These are phyloP conservation scores for Stomatorhinus walkeri DNA, from an alignment of 2,797 vertebrate genomes.

Conservation along the genomic window DNA sequence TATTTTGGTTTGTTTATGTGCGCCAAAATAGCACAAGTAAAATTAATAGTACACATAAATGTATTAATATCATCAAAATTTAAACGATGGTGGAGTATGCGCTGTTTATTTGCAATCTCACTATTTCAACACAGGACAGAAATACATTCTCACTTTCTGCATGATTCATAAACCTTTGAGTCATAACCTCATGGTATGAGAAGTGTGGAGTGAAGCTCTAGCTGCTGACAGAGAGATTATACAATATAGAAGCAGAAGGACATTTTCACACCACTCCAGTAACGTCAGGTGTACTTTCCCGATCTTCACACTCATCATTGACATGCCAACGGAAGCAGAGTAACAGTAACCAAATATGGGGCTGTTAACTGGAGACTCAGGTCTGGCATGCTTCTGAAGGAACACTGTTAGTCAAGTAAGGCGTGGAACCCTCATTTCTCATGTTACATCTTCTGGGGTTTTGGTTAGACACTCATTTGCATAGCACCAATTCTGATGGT, in stretches of 20 bases:
- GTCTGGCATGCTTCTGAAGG: neutral
- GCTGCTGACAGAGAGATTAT: neutral
- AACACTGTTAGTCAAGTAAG: no score
- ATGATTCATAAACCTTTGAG: neutral
- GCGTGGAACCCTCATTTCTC: neutral
- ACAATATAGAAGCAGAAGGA: neutral
- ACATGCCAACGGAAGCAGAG: neutral
- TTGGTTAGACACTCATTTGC: neutral
- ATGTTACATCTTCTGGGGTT: neutral
- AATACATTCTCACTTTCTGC: neutral
- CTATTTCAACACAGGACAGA: neutral
- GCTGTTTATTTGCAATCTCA: neutral
- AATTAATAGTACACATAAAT: neutral
- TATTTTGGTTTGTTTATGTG: slow-evolving; percentile 1
- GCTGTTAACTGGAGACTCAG: neutral
- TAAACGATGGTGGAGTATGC: neutral
- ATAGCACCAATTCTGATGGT: neutral
- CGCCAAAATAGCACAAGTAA: neutral
- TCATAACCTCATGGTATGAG: neutral
- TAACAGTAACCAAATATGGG: neutral
- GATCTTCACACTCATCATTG: neutral
- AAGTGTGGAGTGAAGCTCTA: neutral
- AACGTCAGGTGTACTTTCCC: neutral
- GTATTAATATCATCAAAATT: neutral
- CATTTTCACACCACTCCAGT: neutral